These are phyloP conservation scores for Ammodytes dubius DNA, from an alignment of 2,113 vertebrate genomes.

Conservation along the genomic window DNA sequence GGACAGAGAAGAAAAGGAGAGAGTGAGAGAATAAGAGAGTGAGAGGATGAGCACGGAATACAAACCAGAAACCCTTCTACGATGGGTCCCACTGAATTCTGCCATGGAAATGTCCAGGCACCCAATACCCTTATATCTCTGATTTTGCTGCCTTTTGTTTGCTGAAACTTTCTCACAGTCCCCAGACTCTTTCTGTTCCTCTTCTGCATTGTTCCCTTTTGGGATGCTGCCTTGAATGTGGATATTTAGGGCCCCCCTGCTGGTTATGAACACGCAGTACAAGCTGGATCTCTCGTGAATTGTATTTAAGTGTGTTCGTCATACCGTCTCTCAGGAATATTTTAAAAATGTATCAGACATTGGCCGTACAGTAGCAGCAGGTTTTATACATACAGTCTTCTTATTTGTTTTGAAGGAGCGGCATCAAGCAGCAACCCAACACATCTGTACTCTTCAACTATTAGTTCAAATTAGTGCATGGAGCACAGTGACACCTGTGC, in stretches of 20 bases:
- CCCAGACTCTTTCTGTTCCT: conserved; percentile 27
- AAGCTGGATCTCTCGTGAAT: conserved; percentile 18
- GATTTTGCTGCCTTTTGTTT: conserved; percentile 17
- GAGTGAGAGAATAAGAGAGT: conserved; percentile 2
- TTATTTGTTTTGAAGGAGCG: background rate
- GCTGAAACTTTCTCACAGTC: conserved; percentile 40
- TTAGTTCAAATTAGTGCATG: background rate
- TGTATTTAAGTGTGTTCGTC: conserved; percentile 41
- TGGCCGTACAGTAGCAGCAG: conserved; percentile 21
- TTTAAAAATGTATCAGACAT: conserved; percentile 25
- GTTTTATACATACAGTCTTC: background rate
- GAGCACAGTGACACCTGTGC: conserved; percentile 43
- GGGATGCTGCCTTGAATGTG: conserved; percentile 44
- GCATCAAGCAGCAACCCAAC: conserved; percentile 4
- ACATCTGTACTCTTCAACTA: conserved; percentile 25
- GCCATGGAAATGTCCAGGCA: conserved; percentile 1
- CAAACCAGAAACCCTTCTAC: conserved; percentile 28
- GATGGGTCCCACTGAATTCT: conserved; percentile 26
- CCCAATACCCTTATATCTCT: conserved; percentile 11
- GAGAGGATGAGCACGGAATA: conserved; percentile 29
- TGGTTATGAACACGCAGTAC: conserved; percentile 37
- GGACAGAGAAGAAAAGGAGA: conserved; percentile 10
- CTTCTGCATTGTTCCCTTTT: conserved; percentile 21
- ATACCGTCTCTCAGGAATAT: conserved; percentile 43
- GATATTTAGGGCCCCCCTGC: conserved; percentile 38